Conservation (phyloP, 2,113 vertebrate species). For the Leptosomus discolor region DNA sequence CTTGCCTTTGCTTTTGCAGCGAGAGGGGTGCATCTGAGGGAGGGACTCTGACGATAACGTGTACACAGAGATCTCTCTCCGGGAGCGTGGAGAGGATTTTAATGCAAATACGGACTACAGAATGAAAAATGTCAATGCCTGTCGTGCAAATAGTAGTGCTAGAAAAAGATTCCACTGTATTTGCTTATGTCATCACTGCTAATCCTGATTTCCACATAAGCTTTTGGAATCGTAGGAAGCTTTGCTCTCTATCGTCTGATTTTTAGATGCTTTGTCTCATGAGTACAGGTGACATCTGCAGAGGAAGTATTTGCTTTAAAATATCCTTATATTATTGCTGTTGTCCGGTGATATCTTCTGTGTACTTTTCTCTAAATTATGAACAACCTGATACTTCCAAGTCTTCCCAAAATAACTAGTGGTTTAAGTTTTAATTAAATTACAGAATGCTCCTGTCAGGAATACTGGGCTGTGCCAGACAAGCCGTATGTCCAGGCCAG, state of each 20-base stretch:
- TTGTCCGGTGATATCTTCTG: background rate
- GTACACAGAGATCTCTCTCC: background rate
- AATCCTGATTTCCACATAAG: background rate
- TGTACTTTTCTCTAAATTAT: background rate
- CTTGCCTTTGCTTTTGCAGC: background rate
- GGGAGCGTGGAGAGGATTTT: background rate
- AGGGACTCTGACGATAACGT: background rate
- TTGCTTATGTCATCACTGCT: background rate
- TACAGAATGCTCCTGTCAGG: background rate
- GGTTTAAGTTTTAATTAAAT: background rate
- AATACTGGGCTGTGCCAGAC: background rate
- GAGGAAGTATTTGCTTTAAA: background rate
- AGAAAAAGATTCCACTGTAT: background rate
- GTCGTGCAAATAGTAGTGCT: background rate
- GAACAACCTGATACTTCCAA: background rate
- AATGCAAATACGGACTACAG: background rate
- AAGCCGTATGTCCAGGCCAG: background rate
- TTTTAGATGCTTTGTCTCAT: background rate
- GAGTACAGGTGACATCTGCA: background rate
- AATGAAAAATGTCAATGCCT: background rate
- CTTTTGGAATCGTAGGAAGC: background rate
- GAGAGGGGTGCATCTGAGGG: background rate
- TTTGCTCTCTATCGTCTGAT: background rate
- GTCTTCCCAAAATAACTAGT: background rate
- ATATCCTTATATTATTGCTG: background rate